Evolutionary conservation across 2,888 invertebrate species (phyloP).

Genomic region (Serripes groenlandicus): DNA sequence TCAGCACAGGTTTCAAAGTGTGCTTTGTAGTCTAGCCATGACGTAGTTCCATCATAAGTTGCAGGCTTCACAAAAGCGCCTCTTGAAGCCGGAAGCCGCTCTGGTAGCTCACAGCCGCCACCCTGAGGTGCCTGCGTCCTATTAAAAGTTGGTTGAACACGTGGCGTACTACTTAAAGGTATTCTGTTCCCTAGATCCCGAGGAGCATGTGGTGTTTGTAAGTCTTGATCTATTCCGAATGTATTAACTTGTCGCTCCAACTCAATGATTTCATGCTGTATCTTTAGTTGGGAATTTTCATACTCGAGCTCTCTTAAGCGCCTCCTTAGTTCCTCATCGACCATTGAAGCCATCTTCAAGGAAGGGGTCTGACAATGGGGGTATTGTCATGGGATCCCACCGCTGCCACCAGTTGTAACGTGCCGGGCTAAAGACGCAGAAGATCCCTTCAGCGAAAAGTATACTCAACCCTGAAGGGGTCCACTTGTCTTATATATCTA

Average conservation of each 20-base stretch:
- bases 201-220: neutral
- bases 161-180: neutral
- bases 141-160: neutral
- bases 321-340: neutral
- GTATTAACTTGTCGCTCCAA: neutral
- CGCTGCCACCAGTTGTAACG: constrained; percentile 8
- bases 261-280: neutral
- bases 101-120: neutral
- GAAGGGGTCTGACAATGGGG: neutral
- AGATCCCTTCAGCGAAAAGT: too few relatives aligned
- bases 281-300: neutral
- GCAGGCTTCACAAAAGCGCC: neutral
- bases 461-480: too few relatives aligned
- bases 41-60: neutral
- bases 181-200: neutral
- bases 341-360: neutral
- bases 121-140: neutral
- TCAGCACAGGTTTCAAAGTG: constrained; percentile 9
- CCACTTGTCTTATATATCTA: too few relatives aligned
- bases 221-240: neutral
- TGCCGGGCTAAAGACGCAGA: too few relatives aligned
- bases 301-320: neutral
- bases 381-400: constrained; percentile 4
- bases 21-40: constrained; percentile 9
- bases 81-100: neutral